These are phyloP conservation scores for Chelonus insularis DNA, from an alignment of 1,140 invertebrate species.

Conservation along the genomic window DNA sequence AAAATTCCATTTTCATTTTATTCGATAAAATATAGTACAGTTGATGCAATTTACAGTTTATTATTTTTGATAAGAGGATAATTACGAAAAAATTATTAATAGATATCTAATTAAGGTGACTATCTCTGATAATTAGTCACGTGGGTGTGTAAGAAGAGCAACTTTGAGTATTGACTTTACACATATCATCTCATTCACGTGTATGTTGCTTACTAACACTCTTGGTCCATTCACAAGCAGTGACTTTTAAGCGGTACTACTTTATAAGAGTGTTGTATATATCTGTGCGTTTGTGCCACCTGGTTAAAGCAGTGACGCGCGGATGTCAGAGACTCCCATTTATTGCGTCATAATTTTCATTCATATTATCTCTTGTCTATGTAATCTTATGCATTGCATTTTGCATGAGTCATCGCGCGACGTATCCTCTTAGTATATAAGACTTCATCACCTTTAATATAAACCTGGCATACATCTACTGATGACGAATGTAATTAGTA, in stretches of 20 bases:
- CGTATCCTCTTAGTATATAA: background rate
- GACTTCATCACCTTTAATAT: background rate
- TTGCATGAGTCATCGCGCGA: constrained; percentile 10
- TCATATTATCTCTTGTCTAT: constrained; percentile 19
- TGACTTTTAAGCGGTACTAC: constrained; percentile 20
- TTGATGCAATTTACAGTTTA: no score
- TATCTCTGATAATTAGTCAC: background rate
- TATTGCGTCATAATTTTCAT: constrained; percentile 30
- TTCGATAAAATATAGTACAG: no score
- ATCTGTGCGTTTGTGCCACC: constrained; percentile 25
- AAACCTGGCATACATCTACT: background rate
- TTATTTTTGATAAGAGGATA: no score
- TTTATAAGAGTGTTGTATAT: background rate
- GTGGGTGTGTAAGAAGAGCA: background rate
- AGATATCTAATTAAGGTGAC: no score
- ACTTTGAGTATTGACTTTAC: background rate
- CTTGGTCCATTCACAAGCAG: constrained; percentile 12
- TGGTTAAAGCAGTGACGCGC: constrained; percentile 21
- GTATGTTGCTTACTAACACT: constrained; percentile 12
- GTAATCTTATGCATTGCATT: constrained; percentile 6
- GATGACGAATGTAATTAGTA: background rate
- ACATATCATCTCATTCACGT: background rate
- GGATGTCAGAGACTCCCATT: constrained; percentile 18
- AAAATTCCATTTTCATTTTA: no score
- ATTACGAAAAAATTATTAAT: no score